phyloP scores from a whole-genome alignment of 2,888 invertebrate genomes.

The Spatulosminthurus flaviceps region DNA sequence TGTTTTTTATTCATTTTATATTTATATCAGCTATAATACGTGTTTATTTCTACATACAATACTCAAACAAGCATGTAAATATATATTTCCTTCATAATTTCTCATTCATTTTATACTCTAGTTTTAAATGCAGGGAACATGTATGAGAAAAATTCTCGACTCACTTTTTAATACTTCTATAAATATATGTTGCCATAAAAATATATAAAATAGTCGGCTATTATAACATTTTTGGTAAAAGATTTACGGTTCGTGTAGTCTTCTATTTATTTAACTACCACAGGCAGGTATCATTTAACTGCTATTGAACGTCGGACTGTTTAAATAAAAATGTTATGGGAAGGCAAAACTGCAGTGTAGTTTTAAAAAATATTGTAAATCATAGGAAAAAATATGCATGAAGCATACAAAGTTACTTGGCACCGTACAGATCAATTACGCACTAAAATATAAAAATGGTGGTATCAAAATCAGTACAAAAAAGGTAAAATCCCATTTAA shows the following conservation, averaged over 20 bases:
- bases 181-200: background rate
- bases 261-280: background rate
- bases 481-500: background rate
- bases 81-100: background rate
- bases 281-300: background rate
- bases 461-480: conserved; percentile 18
- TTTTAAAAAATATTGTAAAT: background rate
- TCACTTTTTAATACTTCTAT: background rate
- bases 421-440: background rate
- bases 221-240: conserved; percentile 2
- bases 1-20: conserved; percentile 19
- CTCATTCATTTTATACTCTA: background rate
- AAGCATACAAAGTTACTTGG: background rate
- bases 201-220: background rate
- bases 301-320: background rate
- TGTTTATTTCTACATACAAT: background rate
- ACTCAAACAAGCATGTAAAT: background rate
- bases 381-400: background rate
- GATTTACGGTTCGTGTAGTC: background rate
- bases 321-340: background rate
- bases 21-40: background rate
- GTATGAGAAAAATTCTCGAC: background rate
- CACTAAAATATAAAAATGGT: background rate
- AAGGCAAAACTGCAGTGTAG: background rate
- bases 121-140: background rate